Base-by-base conservation (phyloP, 2,888 invertebrate species). In the Liodrosophila aerea region DNA sequence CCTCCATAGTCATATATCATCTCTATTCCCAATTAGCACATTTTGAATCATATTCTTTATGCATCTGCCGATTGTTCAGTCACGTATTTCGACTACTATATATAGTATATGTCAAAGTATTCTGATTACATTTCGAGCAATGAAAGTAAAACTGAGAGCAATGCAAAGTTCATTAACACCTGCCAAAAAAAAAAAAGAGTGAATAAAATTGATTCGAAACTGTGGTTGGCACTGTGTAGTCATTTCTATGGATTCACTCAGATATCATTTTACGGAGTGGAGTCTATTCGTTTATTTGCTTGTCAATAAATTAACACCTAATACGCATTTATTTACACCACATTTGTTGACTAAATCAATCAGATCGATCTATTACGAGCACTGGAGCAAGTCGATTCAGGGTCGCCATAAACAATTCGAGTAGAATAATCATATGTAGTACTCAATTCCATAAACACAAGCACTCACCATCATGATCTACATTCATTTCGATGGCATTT, bases 401-500 rank as follows among this genome's bases (percentile, higher is more conserved):
- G 84, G 84, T 84, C 73, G 65, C 61, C 44, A 64, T 50, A 47
- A 47, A 11, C 29, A 50, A 30, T 41, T 31, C 7, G 13, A 30
- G 11, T 18, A 56, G 59, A 29, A 12, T 29, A 22, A n/a, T 9
- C 16, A 4, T 37, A 16, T n/a, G n/a, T n/a, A n/a, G n/a, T n/a
- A n/a, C n/a, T n/a, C n/a, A n/a, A n/a, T n/a, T n/a, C n/a, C n/a
- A n/a, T n/a, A n/a, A n/a, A n/a, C n/a, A n/a, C 9, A 5, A 13
- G 4, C 31, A 76, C 88, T 90, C 86, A 92, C 93, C 92, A 82
- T 92, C 92, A 65, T 92, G 92, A 80, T 92, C 92, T 29, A 92
- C 92, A 84, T 92, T 92, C 67, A 92, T 89, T 82, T 93, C 92
- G 46, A 92, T 90, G 16, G 92, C 91, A 87, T 93, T 90, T 34